These are phyloP conservation scores for Pristionchus entomophagus DNA, from an alignment of 2,888 invertebrate species.

Conservation along the genomic window DNA sequence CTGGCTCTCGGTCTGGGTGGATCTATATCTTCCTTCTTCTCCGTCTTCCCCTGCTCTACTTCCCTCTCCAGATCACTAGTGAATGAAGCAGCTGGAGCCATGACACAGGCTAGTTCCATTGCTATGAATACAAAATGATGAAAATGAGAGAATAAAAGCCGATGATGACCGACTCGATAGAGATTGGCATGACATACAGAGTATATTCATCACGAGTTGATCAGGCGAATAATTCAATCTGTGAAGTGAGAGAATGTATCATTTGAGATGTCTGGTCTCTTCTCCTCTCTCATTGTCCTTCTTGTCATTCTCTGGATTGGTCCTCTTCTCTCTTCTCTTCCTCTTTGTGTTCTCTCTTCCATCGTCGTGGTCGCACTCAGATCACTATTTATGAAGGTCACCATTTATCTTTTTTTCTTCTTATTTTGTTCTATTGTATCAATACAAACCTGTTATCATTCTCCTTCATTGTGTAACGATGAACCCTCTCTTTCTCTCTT, in stretches of 20 bases:
- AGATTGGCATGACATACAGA: no score
- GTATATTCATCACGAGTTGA: no score
- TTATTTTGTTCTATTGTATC: not conserved
- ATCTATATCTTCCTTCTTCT: slow-evolving; percentile 81
- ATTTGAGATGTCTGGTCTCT: slow-evolving; percentile 83
- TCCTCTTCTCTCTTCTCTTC: slow-evolving; percentile 88
- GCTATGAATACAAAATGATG: not conserved
- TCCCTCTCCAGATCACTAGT: slow-evolving; percentile 63
- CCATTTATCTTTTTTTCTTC: not conserved
- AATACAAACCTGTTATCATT: not conserved
- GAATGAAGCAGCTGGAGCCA: slow-evolving; percentile 62
- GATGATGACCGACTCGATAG: no score
- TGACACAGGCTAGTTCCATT: slow-evolving; percentile 51
- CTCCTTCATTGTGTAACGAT: not conserved
- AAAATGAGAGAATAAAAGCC: no score
- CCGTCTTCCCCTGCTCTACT: slow-evolving; percentile 61
- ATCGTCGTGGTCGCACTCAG: slow-evolving; percentile 78
- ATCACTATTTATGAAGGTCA: slow-evolving; percentile 80
- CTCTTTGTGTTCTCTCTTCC: slow-evolving; percentile 78
- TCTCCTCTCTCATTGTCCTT: slow-evolving; percentile 85
- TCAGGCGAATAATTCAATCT: no score
- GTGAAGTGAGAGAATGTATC: not conserved
- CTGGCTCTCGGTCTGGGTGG: slow-evolving; percentile 80
- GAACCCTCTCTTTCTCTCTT: not conserved
- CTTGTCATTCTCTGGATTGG: slow-evolving; percentile 89